Percentiles rank a stretch among this genome's conserved stretches.
These are phyloP conservation scores for Cydia pomonella DNA, from an alignment of 1,140 invertebrate species.

Conservation along the genomic window DNA sequence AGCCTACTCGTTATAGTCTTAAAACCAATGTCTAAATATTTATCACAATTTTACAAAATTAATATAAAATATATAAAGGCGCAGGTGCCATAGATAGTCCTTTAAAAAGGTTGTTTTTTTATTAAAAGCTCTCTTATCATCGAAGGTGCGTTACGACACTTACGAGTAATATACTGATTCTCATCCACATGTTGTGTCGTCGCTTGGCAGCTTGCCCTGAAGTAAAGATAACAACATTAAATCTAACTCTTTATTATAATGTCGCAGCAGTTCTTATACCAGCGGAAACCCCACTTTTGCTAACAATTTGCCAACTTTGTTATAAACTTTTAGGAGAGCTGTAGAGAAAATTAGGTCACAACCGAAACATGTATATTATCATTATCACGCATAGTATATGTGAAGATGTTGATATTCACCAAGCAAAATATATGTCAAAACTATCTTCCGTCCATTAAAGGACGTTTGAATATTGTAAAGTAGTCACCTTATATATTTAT, in stretches of 20 bases:
- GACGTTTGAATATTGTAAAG: no score
- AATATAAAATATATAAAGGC: no score
- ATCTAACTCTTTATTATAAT: slow-evolving; percentile 32
- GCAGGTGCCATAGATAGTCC: no score
- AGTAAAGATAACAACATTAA: slow-evolving; percentile 30
- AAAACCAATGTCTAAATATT: no score
- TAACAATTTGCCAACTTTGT: background rate
- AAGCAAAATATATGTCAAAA: no score
- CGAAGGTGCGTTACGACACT: background rate
- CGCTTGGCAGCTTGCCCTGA: slow-evolving; percentile 23
- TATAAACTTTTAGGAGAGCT: background rate
- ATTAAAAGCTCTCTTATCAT: background rate
- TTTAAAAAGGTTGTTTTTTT: background rate
- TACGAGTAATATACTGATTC: background rate
- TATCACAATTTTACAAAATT: no score
- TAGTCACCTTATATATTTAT: no score
- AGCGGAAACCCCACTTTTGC: background rate
- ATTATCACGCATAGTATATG: no score
- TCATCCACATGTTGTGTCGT: background rate
- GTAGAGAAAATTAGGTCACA: background rate
- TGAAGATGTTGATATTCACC: no score
- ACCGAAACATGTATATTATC: no score
- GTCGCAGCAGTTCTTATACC: slow-evolving; percentile 18
- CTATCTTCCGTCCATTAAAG: no score
- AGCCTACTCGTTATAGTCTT: background rate